phyloP scores from a whole-genome alignment of 2,113 vertebrate species.

The Psilopsiagon aymara region DNA sequence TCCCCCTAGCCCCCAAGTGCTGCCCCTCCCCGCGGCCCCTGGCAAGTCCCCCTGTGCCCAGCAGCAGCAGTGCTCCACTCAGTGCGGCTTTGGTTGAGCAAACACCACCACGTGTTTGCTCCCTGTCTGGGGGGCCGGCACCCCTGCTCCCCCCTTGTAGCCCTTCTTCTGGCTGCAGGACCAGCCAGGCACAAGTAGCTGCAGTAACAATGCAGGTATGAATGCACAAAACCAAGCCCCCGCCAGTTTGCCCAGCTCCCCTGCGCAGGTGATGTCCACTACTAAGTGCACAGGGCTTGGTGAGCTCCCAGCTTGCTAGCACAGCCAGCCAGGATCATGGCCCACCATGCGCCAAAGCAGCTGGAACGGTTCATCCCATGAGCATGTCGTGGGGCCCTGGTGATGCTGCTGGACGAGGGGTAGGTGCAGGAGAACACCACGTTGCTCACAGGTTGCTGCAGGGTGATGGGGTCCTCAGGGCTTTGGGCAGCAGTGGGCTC shows the following conservation, averaged over 20 bases:
- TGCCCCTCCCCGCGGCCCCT: background rate
- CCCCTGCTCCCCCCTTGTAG: background rate
- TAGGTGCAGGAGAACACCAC: background rate
- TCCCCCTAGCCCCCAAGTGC: background rate
- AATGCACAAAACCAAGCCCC: fast-evolving
- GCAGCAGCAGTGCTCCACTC: fast-evolving
- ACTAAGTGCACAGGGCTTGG: fast-evolving
- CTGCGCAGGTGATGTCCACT: fast-evolving
- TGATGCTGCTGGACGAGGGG: too few relatives aligned
- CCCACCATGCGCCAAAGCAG: background rate
- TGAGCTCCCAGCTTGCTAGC: background rate
- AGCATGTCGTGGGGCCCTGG: background rate
- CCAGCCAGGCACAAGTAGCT: background rate
- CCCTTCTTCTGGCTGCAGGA: background rate
- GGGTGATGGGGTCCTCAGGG: fast-evolving
- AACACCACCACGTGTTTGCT: fast-evolving
- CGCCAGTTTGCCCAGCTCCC: fast-evolving
- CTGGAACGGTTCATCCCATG: background rate
- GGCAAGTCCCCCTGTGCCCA: background rate
- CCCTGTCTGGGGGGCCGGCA: too few relatives aligned
- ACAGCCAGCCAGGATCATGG: fast-evolving
- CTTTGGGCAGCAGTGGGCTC: background rate
- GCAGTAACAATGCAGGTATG: background rate
- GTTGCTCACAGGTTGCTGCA: fast-evolving
- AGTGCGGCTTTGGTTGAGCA: fast-evolving